Base-by-base conservation (phyloP, 2,888 invertebrate species). In the Phortica okadai region DNA sequence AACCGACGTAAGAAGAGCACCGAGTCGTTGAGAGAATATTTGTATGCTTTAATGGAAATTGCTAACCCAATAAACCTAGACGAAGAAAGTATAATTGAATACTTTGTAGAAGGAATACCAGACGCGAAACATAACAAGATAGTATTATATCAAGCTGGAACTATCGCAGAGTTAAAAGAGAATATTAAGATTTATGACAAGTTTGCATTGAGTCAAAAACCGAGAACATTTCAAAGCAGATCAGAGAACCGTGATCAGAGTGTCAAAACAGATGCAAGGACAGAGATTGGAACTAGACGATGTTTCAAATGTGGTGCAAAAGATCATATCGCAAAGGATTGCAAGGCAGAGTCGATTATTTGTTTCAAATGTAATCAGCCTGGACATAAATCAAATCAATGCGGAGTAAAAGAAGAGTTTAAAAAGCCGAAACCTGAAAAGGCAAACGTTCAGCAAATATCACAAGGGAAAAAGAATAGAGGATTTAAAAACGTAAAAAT, bases 31-130 rank as follows among this genome's bases (percentile, higher is more conserved):
- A 45, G n/a, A 10, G 75, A 75, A 33, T 75, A 75, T 16, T 1
- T 75, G 7, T 75, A 75, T 21, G 45, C 1, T 7, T 54, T 75
- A 11, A 70, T 75, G 45, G 70, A 75, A 45, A 75, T 75, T 14
- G 75, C 54, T 0, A 75, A 75, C 1, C 44, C 69, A 5, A 75
- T 75, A 69, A 58, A 44, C 11, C 21, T 75, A 6, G 70, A 70
- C 56, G 70, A 75, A 6, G 0, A 21, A 21, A 75, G 75, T 50
- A 16, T 75, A 1, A 75, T 75, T 0, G 62, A 69, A 10, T 75
- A 75, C 16, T 70, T 75, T n/a, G 59, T 75, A 3, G 70, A 69
- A 7, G 69, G 75, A 1, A 58, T 75, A 25, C 70, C 75, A 11
- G 75, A 75, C 14, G 1, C 62, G 10, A 69, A 59, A 44, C 4